Percentiles rank a stretch among this genome's conserved stretches.
phyloP scores from a whole-genome alignment of 2,797 vertebrate species.

The Myotis planiceps region DNA sequence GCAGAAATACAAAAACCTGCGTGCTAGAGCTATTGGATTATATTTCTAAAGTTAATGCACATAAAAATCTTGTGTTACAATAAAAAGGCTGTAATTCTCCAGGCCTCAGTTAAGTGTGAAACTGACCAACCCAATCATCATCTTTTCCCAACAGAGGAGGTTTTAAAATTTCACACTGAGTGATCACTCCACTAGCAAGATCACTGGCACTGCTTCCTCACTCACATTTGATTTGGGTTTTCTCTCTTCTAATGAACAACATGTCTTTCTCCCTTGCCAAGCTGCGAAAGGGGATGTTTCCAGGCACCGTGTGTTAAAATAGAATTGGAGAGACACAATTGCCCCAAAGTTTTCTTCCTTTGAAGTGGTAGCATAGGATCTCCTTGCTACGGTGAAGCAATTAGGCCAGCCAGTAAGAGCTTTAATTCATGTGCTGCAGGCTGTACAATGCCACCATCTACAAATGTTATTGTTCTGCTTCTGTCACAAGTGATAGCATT shows the following conservation, averaged over 20 bases:
- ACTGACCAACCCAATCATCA: neutral
- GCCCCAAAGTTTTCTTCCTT: conserved; percentile 64
- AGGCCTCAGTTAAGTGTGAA: neutral
- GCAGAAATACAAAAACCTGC: neutral
- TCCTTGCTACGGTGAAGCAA: conserved; percentile 83
- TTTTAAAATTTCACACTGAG: neutral
- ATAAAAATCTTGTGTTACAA: neutral
- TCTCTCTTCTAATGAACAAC: neutral
- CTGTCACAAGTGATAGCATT: conserved; percentile 64
- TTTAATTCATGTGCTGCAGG: conserved; percentile 83
- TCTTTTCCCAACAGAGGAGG: neutral
- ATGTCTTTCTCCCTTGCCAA: neutral
- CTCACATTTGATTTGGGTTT: neutral
- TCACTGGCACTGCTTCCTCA: neutral
- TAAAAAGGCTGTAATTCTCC: conserved; percentile 63
- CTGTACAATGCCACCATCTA: conserved; percentile 82
- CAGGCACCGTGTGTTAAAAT: neutral
- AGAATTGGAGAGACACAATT: neutral
- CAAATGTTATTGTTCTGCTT: conserved; percentile 73
- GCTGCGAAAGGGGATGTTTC: neutral
- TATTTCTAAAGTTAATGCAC: neutral
- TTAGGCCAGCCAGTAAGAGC: conserved; percentile 81
- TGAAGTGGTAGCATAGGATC: conserved; percentile 78
- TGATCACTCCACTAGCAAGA: neutral
- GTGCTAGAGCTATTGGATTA: neutral